Conservation (phyloP, 2,888 invertebrate genomes). For the Unio pictorum region DNA sequence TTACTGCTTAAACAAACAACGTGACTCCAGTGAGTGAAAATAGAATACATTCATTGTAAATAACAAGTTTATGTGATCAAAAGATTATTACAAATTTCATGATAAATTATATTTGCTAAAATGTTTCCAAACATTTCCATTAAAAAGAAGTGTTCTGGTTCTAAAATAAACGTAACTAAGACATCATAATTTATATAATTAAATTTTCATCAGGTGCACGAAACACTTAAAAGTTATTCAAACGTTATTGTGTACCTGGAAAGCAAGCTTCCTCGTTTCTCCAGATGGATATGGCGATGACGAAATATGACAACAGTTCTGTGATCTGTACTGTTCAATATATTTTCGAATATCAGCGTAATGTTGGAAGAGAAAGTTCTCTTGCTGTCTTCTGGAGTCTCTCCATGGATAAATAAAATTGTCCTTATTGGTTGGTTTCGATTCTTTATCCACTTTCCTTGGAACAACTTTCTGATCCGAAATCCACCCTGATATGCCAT, state of each 20-base stretch:
- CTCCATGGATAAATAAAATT: slow-evolving; percentile 38
- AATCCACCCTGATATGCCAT: slow-evolving; percentile 52
- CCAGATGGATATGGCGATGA: slow-evolving; percentile 14
- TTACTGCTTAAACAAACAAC: no score
- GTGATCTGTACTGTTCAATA: slow-evolving; percentile 52
- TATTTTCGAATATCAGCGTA: slow-evolving; percentile 41
- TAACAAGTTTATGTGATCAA: no score
- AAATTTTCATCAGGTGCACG: no score
- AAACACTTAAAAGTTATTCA: no score
- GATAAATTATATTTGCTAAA: no score
- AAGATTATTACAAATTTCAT: no score
- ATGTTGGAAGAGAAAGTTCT: slow-evolving; percentile 48
- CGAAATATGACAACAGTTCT: slow-evolving; percentile 32
- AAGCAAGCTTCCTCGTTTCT: slow-evolving; percentile 27
- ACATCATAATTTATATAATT: no score
- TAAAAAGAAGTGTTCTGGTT: no score
- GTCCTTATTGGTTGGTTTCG: slow-evolving; percentile 17
- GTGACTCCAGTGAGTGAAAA: no score
- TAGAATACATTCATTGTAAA: no score
- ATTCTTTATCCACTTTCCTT: slow-evolving; percentile 41
- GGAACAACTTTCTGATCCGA: slow-evolving; percentile 40
- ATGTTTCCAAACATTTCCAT: no score
- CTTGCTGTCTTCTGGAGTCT: slow-evolving; percentile 38
- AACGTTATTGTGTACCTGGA: slow-evolving; percentile 15
- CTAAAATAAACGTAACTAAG: no score